phyloP scores from a whole-genome alignment of 2,113 vertebrate genomes.

The Cettia cetti region DNA sequence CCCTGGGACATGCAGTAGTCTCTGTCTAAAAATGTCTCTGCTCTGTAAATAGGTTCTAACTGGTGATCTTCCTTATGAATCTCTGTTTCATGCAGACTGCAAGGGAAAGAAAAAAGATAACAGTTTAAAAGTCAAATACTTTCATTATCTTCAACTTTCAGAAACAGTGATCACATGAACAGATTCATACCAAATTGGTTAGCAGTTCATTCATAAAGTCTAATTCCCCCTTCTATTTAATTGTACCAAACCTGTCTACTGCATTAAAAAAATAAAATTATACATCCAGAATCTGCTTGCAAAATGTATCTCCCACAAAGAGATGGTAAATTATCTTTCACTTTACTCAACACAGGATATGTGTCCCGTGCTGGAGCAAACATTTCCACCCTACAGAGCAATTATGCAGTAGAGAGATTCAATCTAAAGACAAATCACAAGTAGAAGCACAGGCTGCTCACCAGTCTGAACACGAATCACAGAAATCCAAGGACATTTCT shows the following conservation, averaged over 20 bases:
- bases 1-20: constrained; percentile 97
- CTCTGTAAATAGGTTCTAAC: constrained; percentile 90
- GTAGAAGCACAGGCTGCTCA: constrained; percentile 64
- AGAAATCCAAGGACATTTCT: constrained; percentile 93
- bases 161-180: background rate
- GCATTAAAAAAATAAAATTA: background rate
- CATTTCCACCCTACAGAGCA: background rate
- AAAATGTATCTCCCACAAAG: background rate
- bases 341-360: background rate
- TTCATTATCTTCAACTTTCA: background rate
- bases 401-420: background rate
- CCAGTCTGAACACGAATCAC: constrained; percentile 96
- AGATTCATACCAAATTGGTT: background rate
- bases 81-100: constrained; percentile 92
- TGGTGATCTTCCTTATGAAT: constrained; percentile 93
- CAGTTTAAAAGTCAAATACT: constrained; percentile 31
- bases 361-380: background rate
- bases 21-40: constrained; percentile 94
- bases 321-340: background rate
- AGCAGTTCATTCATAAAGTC: background rate
- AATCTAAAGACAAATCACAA: background rate
- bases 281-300: background rate
- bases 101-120: constrained; percentile 60
- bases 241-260: background rate
- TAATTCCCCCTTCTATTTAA: background rate